Percentiles rank a stretch among this genome's conserved stretches.
These are phyloP conservation scores for Mesitornis unicolor DNA, from an alignment of 2,113 vertebrate species.

Conservation along the genomic window DNA sequence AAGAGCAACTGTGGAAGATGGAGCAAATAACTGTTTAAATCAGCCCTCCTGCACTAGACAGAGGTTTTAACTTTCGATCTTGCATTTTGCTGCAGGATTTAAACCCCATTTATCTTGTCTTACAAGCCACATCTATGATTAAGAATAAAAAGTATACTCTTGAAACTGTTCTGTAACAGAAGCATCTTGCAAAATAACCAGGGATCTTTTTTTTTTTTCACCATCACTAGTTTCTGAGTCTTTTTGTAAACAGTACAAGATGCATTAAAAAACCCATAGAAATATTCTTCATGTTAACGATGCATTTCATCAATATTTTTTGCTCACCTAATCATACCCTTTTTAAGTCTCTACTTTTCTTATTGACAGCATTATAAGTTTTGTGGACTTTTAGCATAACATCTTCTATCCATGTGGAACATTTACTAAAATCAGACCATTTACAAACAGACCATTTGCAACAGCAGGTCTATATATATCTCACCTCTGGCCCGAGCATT, in stretches of 20 bases:
- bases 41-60: neutral
- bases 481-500: constrained; percentile 88
- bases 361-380: neutral
- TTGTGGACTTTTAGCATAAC: neutral
- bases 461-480: neutral
- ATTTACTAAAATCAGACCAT: neutral
- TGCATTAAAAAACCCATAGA: neutral
- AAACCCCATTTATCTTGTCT: neutral
- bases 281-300: neutral
- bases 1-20: constrained; percentile 31
- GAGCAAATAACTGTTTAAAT: neutral
- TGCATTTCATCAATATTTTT: neutral
- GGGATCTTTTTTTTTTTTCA: neutral
- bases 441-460: neutral
- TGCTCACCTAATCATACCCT: neutral
- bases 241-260: neutral
- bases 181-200: neutral
- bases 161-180: neutral
- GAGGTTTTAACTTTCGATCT: neutral
- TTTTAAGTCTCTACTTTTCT: neutral
- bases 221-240: neutral
- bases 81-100: neutral
- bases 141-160: neutral
- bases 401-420: neutral
- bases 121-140: neutral